Base-by-base conservation (phyloP, 2,113 vertebrate genomes). In the Periophthalmus modestus region DNA sequence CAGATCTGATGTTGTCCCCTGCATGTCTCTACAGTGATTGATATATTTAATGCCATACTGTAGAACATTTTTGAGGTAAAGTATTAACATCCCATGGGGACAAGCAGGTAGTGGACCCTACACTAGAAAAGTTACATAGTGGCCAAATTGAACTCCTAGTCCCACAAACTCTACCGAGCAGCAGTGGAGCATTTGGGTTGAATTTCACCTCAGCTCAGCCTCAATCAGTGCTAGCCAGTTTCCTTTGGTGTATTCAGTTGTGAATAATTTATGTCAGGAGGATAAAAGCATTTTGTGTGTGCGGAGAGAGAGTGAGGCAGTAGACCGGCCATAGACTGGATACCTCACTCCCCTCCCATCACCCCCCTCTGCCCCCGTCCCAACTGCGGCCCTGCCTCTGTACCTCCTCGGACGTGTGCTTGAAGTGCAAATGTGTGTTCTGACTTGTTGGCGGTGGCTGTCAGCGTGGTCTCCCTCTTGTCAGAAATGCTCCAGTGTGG, bases 381-480 rank as follows among this genome's bases (percentile, higher is more conserved):
- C 84, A 72, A 16, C 84, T 2, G 79, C 89, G 93, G 93, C 92
- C 39, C 93, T 91, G 74, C 72, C 83, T 92, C 86, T 39, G 80
- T 87, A 86, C 85, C 92, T 93, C 92, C 92, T 94, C 18, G 79
- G 92, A 92, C 88, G 81, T 87, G 88, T 91, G 93, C 91, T 92
- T 85, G 36, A 96, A 97, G 96, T 96, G 95, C 95, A 96, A 95
- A 97, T 94, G 94, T 94, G 93, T 97, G 96, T 96, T 95, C 95
- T 91, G 95, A 94, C 95, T 96, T 96, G 96, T 96, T 96, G 94
- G 83, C 89, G 78, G 86, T 84, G 94, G 89, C 95, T 97, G 96
- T 96, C 95, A 95, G 95, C 86, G 85, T 94, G 95, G 39, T 96
- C 95, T 95, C 94, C 92, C 93, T 96, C 94, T 95, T 97, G 97